phyloP scores from a whole-genome alignment of 2,797 vertebrate species.

The Scolopax rusticola region DNA sequence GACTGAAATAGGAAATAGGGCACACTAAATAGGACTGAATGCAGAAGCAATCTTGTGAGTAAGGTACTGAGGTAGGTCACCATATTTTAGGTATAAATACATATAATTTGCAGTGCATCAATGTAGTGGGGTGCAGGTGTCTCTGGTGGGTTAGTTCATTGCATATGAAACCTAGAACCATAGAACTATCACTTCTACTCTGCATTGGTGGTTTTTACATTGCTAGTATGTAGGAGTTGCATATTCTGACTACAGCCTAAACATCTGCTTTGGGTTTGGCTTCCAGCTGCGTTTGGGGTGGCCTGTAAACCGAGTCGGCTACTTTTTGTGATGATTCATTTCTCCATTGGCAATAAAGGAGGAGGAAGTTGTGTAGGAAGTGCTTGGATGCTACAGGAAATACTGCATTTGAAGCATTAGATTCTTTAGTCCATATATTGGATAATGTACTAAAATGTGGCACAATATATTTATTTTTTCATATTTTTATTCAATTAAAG shows the following conservation, averaged over 20 bases:
- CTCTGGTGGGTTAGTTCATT: background rate
- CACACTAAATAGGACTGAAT: background rate
- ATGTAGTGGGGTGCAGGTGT: fast-evolving
- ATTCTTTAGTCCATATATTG: background rate
- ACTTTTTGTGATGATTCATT: background rate
- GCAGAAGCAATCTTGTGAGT: background rate
- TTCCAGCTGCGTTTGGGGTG: background rate
- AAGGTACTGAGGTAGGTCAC: background rate
- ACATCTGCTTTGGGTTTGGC: background rate
- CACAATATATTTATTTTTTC: background rate
- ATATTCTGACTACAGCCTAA: background rate
- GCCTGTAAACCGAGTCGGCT: background rate
- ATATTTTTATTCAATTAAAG: no score
- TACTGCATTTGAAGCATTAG: background rate
- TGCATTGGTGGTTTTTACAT: background rate
- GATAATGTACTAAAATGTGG: background rate
- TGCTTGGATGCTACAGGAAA: background rate
- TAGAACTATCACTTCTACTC: background rate
- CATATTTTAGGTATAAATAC: background rate
- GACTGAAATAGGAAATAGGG: background rate
- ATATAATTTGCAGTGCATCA: no score
- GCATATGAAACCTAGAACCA: background rate
- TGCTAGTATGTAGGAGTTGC: background rate
- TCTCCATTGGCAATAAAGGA: background rate
- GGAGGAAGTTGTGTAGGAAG: background rate